A percentile compares a stretch with the other conserved stretches of the same genome.
Evolutionary conservation across 2,888 invertebrate genomes (phyloP).

Genomic region (Apodemia zela): DNA sequence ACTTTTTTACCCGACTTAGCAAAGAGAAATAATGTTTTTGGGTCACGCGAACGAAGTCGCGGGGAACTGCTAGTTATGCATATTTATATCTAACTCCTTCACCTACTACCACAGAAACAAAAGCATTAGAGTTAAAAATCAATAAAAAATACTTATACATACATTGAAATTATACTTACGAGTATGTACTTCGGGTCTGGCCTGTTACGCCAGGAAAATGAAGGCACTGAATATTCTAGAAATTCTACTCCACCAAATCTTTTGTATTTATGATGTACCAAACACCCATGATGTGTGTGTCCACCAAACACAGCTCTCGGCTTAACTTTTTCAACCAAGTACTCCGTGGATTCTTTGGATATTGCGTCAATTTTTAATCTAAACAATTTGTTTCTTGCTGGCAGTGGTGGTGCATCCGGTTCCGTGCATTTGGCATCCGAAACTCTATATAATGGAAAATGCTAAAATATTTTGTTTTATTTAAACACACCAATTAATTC

Average conservation of each 20-base stretch:
- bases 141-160: too few species aligned
- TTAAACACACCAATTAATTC: constrained; percentile 8
- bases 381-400: constrained; percentile 85
- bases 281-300: constrained; percentile 96
- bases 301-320: constrained; percentile 92
- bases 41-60: too few species aligned
- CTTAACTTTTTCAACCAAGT: constrained; percentile 79
- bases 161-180: constrained; percentile 71
- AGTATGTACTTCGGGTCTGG: constrained; percentile 93
- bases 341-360: constrained; percentile 88
- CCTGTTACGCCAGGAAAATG: constrained; percentile 98
- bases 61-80: too few species aligned
- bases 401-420: constrained; percentile 87
- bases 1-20: too few species aligned
- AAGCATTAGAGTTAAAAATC: too few species aligned
- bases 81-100: too few species aligned
- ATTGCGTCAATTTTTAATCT: constrained; percentile 92
- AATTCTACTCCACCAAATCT: constrained; percentile 57
- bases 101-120: too few species aligned
- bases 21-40: too few species aligned
- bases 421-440: constrained; percentile 92
- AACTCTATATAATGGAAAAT: constrained; percentile 94
- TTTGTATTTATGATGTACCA: constrained; percentile 65
- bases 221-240: constrained; percentile 91
- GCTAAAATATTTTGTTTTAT: constrained; percentile 80